These are phyloP conservation scores for Mobula birostris DNA, from an alignment of 2,113 vertebrate species.

Conservation along the genomic window DNA sequence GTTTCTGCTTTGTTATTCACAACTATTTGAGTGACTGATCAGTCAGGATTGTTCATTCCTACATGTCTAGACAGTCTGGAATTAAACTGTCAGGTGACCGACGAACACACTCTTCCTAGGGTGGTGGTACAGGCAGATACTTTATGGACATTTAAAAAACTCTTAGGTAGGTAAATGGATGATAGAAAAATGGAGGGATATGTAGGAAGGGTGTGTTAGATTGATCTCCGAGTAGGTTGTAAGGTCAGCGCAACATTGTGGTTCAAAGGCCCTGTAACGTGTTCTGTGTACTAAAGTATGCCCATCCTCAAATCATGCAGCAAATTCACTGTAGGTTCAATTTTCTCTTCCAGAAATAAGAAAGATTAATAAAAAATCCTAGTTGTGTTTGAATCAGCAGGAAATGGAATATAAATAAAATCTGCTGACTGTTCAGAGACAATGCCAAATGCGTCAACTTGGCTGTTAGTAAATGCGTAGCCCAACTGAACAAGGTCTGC, in stretches of 20 bases:
- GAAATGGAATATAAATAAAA: not conserved
- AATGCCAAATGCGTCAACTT: not conserved
- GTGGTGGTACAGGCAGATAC: no score
- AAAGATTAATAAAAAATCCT: not conserved
- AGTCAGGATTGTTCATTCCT: not conserved
- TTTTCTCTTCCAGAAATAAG: not conserved
- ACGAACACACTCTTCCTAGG: no score
- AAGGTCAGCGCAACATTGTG: no score
- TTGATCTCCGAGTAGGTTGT: no score
- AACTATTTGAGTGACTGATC: not conserved
- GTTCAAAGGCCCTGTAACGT: no score
- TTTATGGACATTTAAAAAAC: no score
- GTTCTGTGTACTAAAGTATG: not conserved
- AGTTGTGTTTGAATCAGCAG: not conserved
- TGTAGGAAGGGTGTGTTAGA: no score
- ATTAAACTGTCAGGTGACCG: not conserved
- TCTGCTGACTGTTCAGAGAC: not conserved
- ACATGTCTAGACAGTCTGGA: not conserved
- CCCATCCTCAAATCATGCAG: not conserved
- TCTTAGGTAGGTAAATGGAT: no score
- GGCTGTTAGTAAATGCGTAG: not conserved
- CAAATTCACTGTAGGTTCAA: not conserved
- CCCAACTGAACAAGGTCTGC: not conserved
- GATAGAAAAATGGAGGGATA: no score
- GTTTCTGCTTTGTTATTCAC: not conserved